phyloP scores from a whole-genome alignment of 1,140 invertebrate genomes.

The Trachymyrmex cornetzi region DNA sequence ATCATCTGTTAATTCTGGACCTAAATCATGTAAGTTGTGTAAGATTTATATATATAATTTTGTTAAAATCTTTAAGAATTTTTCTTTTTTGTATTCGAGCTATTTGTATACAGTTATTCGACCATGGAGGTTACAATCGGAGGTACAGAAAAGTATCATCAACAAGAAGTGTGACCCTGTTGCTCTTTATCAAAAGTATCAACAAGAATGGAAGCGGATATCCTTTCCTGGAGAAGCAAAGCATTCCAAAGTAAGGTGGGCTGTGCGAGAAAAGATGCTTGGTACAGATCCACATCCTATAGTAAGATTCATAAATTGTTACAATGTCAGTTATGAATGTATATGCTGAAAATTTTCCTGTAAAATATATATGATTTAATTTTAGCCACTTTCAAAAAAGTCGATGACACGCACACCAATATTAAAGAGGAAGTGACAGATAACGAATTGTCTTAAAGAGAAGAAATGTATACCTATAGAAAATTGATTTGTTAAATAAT shows the following conservation, averaged over 20 bases:
- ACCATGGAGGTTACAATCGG: slow-evolving; percentile 82
- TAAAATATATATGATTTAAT: not conserved
- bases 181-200: slow-evolving; percentile 91
- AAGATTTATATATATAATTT: not conserved
- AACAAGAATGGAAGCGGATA: slow-evolving; percentile 91
- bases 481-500: slow-evolving; percentile 4
- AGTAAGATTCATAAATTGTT: slow-evolving; percentile 73
- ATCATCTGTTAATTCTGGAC: slow-evolving; percentile 66
- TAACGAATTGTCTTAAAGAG: not conserved
- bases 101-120: slow-evolving; percentile 84
- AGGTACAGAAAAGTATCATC: slow-evolving; percentile 72
- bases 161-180: slow-evolving; percentile 90
- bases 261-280: slow-evolving; percentile 88
- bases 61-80: not conserved
- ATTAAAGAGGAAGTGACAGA: slow-evolving; percentile 63
- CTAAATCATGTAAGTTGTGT: slow-evolving; percentile 80
- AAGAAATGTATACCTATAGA: not conserved
- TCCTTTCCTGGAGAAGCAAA: slow-evolving; percentile 90
- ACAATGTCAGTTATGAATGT: slow-evolving; percentile 21
- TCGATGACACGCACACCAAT: slow-evolving; percentile 63
- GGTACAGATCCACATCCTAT: slow-evolving; percentile 83
- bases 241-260: slow-evolving; percentile 89
- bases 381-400: slow-evolving; percentile 80
- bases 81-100: not conserved
- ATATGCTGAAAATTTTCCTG: not conserved